Base-by-base conservation (phyloP, 1,140 invertebrate species). In the Caenorhabditis remanei region DNA sequence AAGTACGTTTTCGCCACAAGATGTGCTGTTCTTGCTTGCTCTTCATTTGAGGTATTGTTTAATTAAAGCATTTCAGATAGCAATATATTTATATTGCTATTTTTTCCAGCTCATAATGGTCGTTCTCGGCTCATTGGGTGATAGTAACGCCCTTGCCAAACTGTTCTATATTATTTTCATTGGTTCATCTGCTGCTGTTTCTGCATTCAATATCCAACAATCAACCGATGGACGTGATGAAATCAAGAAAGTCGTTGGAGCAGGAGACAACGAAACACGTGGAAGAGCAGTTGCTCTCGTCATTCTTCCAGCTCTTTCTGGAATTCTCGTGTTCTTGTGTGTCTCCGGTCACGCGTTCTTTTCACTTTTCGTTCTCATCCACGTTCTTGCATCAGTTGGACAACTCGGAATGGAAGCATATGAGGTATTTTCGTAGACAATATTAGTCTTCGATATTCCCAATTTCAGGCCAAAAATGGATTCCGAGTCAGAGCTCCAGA, bases 281-380 rank as follows among this genome's bases (percentile, higher is more conserved):
- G 65, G 65, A 50, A 79, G 19, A 79, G 43, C 71, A 79, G 46
- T 46, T 79, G 71, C 46, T 79, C 71, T 79, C 41, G 71, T 79
- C 19, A n/a, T 8, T 11, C 9, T 79, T 21, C 71, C 71, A 50
- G 71, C 71, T 48, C 71, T 79, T 79, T 48, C 71, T 50, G 71
- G 46, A 79, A 46, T 50, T 24, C 50, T 79, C n/a, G 43, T 79
- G 4, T 79, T 79, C 46, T 14, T 79, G 43, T 50, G 43, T 19
- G 71, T 79, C 13, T 79, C 71, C 21, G 71, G 71, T 19, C 43
- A 79, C n/a, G 71, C 71, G 2, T 79, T 79, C 71, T 79, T 79
- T 46, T 79, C 71, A 7, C 40, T 79, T 24, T 50, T 79, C 40
- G 71, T 50, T 24, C 46, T 79, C 9, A 50, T 79, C 24, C 71